Percentiles rank a stretch among this genome's conserved stretches.
These are phyloP conservation scores for Setophaga coronata DNA, from an alignment of 2,113 vertebrate genomes.

Conservation along the genomic window DNA sequence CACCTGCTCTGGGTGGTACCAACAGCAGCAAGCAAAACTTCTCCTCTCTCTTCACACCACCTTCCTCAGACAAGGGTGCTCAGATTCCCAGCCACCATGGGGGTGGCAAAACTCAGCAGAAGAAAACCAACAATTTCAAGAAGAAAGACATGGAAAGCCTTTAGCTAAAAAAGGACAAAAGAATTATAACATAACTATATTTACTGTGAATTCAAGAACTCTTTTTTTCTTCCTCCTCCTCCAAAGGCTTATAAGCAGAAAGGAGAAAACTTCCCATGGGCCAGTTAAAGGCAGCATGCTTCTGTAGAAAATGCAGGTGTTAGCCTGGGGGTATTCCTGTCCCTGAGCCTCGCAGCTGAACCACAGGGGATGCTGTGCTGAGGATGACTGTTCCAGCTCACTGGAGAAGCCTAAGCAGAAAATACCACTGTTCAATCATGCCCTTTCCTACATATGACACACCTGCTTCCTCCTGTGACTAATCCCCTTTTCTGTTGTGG, in stretches of 20 bases:
- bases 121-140: background rate
- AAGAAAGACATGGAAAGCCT: background rate
- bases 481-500: conserved; percentile 30
- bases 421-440: conserved; percentile 1
- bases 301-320: background rate
- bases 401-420: conserved; percentile 13
- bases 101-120: background rate
- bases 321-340: background rate
- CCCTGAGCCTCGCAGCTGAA: background rate
- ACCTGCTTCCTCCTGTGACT: conserved; percentile 56
- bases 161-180: background rate
- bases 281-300: background rate
- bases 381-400: background rate
- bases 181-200: background rate
- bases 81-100: background rate
- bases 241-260: background rate
- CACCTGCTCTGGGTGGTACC: background rate
- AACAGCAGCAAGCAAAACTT: background rate
- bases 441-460: conserved; percentile 9
- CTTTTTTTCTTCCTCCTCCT: background rate
- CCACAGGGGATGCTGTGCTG: rapidly evolving
- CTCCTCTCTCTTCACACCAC: background rate
- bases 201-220: background rate
- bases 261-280: background rate
- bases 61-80: background rate